Evolutionary conservation across 2,888 invertebrate genomes (phyloP), one percentile per base, ranked within the genome.

Genomic region (Copidosoma aretas): DNA sequence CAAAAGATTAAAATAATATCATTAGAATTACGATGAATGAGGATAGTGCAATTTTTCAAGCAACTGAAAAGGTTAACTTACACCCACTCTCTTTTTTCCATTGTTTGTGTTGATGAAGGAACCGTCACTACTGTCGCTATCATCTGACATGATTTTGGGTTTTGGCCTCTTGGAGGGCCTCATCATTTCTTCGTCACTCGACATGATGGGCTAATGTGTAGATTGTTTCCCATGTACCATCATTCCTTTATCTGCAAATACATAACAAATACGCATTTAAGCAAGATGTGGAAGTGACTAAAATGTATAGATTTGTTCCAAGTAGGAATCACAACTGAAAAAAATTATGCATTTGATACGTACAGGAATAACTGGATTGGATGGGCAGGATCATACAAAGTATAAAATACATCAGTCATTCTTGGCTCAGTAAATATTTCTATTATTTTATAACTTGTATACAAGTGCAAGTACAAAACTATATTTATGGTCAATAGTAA

Each of bases 41-140:
- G 32, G 32, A 5, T 3, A 32, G 8, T 5, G 3, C 8, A 32
- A 32, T 49, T 17, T 15, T 46, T 12, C 19, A 46, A 22, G 15
- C 0, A 59, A 59, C 64, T 32, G 32, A 32, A 5, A 8, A 32
- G 32, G n/a, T 32, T 32, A 72, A 78, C 81, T 25, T 78, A 82
- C 82, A 76, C 75, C 72, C 64, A 77, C 72, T 64, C 76, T 79
- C 64, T 77, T 77, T 65, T 76, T 81, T 52, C 78, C 74, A 66
- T 73, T 77, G n/a, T 72, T 75, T 64, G 72, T 73, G 22, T 74
- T 72, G 54, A 82, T 71, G 53, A 76, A 65, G n/a, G 80, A 79
- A 64, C 79, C 82, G 66, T 70, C 65, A 63, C 81, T 82, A 68
- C 77, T 80, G 12, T 82, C 81, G 67, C 78, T 81, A 53, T 82